Evolutionary conservation across 2,888 invertebrate species (phyloP), one percentile per base, ranked within the genome.

Genomic region (Frankliniella intonsa): DNA sequence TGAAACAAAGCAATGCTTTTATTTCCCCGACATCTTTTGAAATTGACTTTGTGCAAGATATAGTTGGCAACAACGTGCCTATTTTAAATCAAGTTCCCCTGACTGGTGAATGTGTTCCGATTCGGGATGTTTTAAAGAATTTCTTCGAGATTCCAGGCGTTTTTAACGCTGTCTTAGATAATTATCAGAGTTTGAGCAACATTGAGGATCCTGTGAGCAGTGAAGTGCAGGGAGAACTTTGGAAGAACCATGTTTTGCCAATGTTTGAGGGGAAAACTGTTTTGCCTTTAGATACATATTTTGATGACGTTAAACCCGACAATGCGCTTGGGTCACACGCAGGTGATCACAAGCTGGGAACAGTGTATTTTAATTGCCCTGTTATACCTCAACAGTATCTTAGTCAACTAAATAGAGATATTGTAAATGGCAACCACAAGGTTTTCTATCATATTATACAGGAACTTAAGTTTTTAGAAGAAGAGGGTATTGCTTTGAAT

Each of bases 291-390:
- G 83, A 83, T 76, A n/a, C 83, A 14, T 83, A 81, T 81, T 84
- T 82, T 81, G 83, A 84, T 79, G 83, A 84, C 50, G 83, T 82
- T 80, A 84, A 84, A 50, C 83, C 82, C 5, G 81, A 81, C 49
- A 84, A 84, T 80, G 80, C 51, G 19, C 76, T 83, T 51, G 83
- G 83, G 5, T 83, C 83, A 65, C 84, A 84, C 79, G 50, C 83
- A 12, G 84, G 84, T 19, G 80, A 84, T 19, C 83, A 84, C 82
- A 84, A 84, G 82, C 81, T 84, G 62, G 84, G 84, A n/a, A 82
- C 81, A 10, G 79, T 83, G 27, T 84, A 84, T 50, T 51, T 83
- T 5, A 83, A 83, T 51, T 51, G 83, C 49, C 83, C 83, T 14
- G 81, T 65, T 55, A 17, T 83, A 55, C 83, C 83, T n/a, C 83